phyloP scores from a whole-genome alignment of 2,797 vertebrate genomes.

The Cirrhinus molitorella region DNA sequence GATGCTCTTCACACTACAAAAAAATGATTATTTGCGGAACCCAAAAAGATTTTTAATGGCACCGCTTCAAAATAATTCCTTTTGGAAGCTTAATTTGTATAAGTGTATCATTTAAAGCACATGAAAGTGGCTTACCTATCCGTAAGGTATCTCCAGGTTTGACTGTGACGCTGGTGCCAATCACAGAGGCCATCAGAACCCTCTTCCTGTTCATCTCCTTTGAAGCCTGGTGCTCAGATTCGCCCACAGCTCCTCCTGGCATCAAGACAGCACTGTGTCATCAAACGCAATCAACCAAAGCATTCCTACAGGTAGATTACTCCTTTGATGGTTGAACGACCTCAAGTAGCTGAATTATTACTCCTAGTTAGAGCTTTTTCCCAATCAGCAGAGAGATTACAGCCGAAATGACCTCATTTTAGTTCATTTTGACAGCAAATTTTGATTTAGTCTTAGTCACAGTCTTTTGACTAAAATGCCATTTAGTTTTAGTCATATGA shows the following conservation, averaged over 20 bases:
- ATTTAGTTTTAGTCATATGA: no score
- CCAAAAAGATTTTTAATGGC: no score
- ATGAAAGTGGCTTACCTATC: conserved; percentile 75
- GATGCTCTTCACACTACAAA: no score
- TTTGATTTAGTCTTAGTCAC: no score
- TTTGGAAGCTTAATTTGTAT: neutral
- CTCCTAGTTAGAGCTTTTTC: neutral
- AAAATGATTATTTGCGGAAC: no score
- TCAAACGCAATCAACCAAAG: conserved; percentile 14
- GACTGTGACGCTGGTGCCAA: conserved; percentile 74
- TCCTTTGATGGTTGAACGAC: conserved; percentile 16
- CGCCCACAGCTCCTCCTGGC: conserved; percentile 27
- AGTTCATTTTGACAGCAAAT: no score
- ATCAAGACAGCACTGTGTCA: conserved; percentile 7
- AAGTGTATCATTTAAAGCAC: neutral
- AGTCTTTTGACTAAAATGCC: no score
- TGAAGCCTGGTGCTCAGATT: conserved; percentile 53
- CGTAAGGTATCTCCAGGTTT: conserved; percentile 78
- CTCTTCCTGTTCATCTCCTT: conserved; percentile 75
- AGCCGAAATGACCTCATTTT: no score
- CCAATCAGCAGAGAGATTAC: neutral
- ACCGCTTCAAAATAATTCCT: neutral
- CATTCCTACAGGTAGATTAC: neutral
- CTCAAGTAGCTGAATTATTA: neutral
- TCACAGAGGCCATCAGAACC: conserved; percentile 80